phyloP scores from a whole-genome alignment of 1,140 invertebrate species.

The Drosophila mojavensis region DNA sequence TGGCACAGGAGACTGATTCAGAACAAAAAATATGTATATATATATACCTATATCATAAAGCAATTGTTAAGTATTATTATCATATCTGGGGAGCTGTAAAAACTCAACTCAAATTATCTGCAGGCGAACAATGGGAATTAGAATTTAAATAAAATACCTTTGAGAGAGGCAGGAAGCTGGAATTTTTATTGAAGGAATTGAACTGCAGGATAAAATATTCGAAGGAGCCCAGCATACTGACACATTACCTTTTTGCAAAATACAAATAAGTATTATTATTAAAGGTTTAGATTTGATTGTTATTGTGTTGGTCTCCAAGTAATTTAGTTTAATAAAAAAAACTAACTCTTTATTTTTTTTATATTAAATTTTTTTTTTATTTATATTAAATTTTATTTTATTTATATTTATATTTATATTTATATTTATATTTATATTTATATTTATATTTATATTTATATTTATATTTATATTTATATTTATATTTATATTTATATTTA shows the following conservation, averaged over 20 bases:
- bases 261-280: too few relatives aligned
- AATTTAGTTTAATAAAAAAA: too few relatives aligned
- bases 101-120: slow-evolving; percentile 9
- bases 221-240: neutral
- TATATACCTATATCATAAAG: slow-evolving; percentile 29
- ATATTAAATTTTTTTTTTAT: too few relatives aligned
- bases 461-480: too few relatives aligned
- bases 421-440: too few relatives aligned
- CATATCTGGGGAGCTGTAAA: slow-evolving; percentile 27
- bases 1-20: slow-evolving; percentile 37
- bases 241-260: neutral
- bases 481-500: too few relatives aligned
- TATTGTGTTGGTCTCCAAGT: too few relatives aligned
- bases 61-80: slow-evolving; percentile 60
- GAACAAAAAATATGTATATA: slow-evolving; percentile 19
- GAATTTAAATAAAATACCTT: neutral
- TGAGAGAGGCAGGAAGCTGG: neutral
- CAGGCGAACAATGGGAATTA: slow-evolving; percentile 12
- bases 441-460: too few relatives aligned
- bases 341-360: too few relatives aligned
- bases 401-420: too few relatives aligned
- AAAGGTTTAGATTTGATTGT: too few relatives aligned
- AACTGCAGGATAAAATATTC: neutral
- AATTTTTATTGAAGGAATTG: neutral
- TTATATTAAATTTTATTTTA: too few relatives aligned